Conservation (phyloP, 2,888 invertebrate genomes). For the Meteorus colon region DNA sequence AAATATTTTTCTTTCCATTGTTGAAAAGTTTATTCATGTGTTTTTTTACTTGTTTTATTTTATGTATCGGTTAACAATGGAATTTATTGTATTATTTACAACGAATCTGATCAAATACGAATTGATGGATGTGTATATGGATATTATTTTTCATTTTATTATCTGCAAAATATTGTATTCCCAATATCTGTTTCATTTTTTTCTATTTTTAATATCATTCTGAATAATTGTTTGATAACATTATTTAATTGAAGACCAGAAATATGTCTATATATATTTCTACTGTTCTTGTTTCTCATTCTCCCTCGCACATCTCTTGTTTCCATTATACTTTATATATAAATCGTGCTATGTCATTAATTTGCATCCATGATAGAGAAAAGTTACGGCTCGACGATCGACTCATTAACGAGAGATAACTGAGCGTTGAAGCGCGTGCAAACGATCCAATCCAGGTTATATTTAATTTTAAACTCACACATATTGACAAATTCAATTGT, state of each 20-base stretch:
- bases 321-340: constrained; percentile 39
- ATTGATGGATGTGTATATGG: neutral
- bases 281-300: constrained; percentile 12
- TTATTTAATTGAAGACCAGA: too few relatives aligned
- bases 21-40: neutral
- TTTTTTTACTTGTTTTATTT: neutral
- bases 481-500: constrained; percentile 58
- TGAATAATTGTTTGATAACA: too few relatives aligned
- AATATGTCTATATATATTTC: too few relatives aligned
- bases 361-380: constrained; percentile 60
- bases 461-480: constrained; percentile 59
- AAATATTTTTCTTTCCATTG: neutral
- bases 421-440: constrained; percentile 26
- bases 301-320: constrained; percentile 26
- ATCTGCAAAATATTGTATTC: constrained; percentile 6
- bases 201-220: too few relatives aligned
- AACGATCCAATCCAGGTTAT: constrained; percentile 23
- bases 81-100: neutral
- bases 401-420: constrained; percentile 60
- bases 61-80: neutral
- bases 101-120: neutral
- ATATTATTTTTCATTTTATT: neutral
- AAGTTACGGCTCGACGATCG: constrained; percentile 42
- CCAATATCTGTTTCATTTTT: too few relatives aligned
- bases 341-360: constrained; percentile 36